Conservation (phyloP, 2,888 invertebrate species). For the Cantharis rufa region DNA sequence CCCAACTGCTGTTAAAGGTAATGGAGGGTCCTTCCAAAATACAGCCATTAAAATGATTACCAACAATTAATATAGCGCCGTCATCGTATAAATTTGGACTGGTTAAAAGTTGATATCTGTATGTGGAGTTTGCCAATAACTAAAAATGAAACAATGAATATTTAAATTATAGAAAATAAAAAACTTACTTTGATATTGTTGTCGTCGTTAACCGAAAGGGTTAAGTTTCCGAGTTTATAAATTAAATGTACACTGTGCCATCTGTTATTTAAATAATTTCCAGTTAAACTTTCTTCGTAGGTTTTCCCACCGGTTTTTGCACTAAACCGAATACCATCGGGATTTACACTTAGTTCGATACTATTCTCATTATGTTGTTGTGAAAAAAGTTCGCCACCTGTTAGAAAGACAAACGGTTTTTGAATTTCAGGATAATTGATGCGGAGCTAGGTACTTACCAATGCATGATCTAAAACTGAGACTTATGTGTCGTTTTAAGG, state of each 20-base stretch:
- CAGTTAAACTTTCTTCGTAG: constrained; percentile 67
- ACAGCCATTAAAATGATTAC: constrained; percentile 82
- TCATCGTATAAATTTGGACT: constrained; percentile 73
- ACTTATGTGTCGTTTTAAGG: constrained; percentile 79
- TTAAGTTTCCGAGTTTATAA: constrained; percentile 64
- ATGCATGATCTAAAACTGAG: constrained; percentile 82
- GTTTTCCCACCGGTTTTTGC: constrained; percentile 55
- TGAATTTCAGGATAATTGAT: background rate
- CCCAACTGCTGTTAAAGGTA: constrained; percentile 69
- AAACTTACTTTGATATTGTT: constrained; percentile 60
- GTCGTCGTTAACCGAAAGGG: constrained; percentile 59
- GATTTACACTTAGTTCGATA: constrained; percentile 49
- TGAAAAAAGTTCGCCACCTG: constrained; percentile 72
- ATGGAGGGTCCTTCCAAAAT: constrained; percentile 85
- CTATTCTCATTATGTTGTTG: constrained; percentile 65
- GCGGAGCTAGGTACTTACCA: constrained; percentile 47
- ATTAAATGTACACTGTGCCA: constrained; percentile 78
- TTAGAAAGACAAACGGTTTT: constrained; percentile 27
- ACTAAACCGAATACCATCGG: constrained; percentile 58
- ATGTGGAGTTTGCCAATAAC: constrained; percentile 79
- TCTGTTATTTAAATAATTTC: constrained; percentile 75
- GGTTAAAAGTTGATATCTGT: constrained; percentile 74
- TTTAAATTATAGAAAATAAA: background rate
- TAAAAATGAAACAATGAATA: constrained; percentile 44
- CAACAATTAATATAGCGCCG: constrained; percentile 75